These are phyloP conservation scores for Ascaphus truei DNA, from an alignment of 2,113 vertebrate genomes.

Conservation along the genomic window DNA sequence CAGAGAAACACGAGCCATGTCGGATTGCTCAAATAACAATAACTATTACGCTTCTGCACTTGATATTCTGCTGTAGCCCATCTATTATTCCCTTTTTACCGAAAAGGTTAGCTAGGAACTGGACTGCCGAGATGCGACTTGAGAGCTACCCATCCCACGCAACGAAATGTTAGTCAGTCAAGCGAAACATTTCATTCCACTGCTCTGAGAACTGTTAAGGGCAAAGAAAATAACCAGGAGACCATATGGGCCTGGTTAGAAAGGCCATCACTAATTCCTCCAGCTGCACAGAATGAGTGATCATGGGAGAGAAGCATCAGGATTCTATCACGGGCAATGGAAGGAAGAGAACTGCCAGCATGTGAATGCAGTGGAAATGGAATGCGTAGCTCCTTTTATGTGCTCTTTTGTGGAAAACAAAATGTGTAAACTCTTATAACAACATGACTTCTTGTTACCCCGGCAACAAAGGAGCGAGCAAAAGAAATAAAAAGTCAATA, in stretches of 20 bases:
- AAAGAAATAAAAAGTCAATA: background rate
- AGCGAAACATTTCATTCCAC: background rate
- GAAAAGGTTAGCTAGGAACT: background rate
- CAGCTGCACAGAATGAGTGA: constrained; percentile 3
- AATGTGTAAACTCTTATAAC: constrained; percentile 14
- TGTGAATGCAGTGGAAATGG: background rate
- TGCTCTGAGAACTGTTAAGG: background rate
- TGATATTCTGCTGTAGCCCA: background rate
- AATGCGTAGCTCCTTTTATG: background rate
- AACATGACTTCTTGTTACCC: constrained; percentile 10
- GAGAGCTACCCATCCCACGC: background rate
- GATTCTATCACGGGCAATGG: background rate
- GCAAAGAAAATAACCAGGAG: background rate
- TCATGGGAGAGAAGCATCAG: constrained; percentile 12
- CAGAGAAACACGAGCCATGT: too few relatives aligned
- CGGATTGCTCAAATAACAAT: background rate
- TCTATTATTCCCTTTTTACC: background rate
- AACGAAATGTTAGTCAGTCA: background rate
- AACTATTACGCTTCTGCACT: background rate
- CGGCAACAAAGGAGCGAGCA: background rate
- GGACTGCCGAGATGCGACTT: background rate
- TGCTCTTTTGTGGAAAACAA: constrained; percentile 29
- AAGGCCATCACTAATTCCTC: constrained; percentile 8
- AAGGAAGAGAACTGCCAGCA: background rate
- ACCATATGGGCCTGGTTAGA: constrained; percentile 11